Evolutionary conservation across 2,888 invertebrate species (phyloP).

Genomic region (Galerucella calmariensis): DNA sequence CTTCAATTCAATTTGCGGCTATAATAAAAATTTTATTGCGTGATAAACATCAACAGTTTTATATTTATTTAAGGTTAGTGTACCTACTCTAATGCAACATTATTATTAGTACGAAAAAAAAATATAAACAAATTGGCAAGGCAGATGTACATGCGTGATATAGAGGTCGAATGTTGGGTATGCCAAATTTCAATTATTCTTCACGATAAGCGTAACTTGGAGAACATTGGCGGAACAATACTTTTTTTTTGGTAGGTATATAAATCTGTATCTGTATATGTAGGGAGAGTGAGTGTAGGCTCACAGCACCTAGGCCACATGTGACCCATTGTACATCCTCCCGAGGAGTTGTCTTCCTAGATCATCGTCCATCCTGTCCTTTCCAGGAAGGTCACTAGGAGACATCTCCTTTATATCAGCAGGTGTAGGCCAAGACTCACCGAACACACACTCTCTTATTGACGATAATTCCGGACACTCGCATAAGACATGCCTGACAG

Average conservation of each 20-base stretch:
- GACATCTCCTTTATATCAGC: too few relatives aligned
- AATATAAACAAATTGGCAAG: constrained; percentile 15
- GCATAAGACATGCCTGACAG: too few relatives aligned
- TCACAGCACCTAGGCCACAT: too few relatives aligned
- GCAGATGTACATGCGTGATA: constrained; percentile 10
- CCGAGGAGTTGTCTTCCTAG: too few relatives aligned
- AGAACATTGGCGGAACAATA: not conserved
- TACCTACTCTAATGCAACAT: constrained; percentile 2
- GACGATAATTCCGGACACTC: too few relatives aligned
- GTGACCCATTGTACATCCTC: too few relatives aligned
- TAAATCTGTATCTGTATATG: too few relatives aligned
- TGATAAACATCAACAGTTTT: not conserved
- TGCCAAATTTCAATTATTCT: constrained; percentile 18
- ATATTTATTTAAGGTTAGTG: not conserved
- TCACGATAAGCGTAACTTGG: not conserved
- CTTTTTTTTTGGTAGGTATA: not conserved
- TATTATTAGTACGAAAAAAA: not conserved
- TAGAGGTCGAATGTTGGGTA: constrained; percentile 18
- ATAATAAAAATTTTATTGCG: constrained; percentile 6
- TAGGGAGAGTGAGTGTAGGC: too few relatives aligned
- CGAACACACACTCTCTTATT: too few relatives aligned
- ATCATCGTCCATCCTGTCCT: too few relatives aligned
- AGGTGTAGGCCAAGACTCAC: too few relatives aligned
- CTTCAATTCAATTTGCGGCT: not conserved
- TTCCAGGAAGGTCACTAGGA: too few relatives aligned